Percentiles rank a stretch among this genome's conserved stretches.
Evolutionary conservation across 1,140 invertebrate genomes (phyloP).

Genomic region (Doryteuthis pealeii): DNA sequence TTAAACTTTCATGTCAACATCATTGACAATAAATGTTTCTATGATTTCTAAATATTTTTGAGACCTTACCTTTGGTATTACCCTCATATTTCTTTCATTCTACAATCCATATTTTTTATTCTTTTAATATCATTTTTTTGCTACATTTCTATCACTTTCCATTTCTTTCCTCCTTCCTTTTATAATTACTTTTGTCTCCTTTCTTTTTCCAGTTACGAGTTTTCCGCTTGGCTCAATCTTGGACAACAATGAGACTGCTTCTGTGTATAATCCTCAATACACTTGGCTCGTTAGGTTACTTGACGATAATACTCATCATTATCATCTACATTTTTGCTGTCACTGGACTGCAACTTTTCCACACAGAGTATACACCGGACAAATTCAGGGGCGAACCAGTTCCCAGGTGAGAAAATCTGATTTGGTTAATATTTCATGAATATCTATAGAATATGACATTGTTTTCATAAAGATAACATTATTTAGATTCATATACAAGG

Average conservation of each 20-base stretch:
- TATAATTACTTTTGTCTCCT: neutral
- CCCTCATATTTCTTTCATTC: no score
- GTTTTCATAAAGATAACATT: neutral
- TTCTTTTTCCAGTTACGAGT: conserved; percentile 82
- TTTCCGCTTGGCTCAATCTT: conserved; percentile 98
- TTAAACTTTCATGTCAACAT: no score
- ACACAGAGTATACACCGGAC: conserved; percentile 76
- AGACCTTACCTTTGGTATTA: no score
- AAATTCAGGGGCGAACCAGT: conserved; percentile 42
- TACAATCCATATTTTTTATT: no score
- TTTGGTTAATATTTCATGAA: neutral
- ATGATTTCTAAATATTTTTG: no score
- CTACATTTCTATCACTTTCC: no score
- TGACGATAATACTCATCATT: conserved; percentile 94
- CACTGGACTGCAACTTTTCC: conserved; percentile 97
- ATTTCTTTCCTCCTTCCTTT: no score
- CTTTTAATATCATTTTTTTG: no score
- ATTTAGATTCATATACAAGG: neutral
- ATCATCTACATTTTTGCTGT: conserved; percentile 99
- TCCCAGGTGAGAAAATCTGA: conserved; percentile 32
- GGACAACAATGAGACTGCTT: conserved; percentile 96
- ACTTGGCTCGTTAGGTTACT: conserved; percentile 94
- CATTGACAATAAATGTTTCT: no score
- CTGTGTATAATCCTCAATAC: conserved; percentile 98
- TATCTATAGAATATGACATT: neutral